Evolutionary conservation across 2,113 vertebrate genomes (phyloP).

Genomic region (Coryphaenoides rupestris): DNA sequence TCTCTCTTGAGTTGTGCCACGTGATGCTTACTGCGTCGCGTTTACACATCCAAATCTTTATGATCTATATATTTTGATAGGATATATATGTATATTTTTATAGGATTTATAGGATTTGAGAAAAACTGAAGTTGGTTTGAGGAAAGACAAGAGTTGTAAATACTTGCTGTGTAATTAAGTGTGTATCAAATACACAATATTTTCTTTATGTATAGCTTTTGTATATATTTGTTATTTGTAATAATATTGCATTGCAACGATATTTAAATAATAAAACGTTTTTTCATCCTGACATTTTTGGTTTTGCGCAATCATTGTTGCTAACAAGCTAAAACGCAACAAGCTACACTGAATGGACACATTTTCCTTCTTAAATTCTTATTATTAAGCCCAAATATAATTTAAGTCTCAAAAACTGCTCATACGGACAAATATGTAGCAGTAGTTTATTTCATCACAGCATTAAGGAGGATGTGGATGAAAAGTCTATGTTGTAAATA

Average conservation of each 20-base stretch:
- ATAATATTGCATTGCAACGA: conserved; percentile 7
- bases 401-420: too few relatives aligned
- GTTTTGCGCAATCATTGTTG: too few relatives aligned
- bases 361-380: too few relatives aligned
- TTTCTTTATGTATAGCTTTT: conserved; percentile 33
- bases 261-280: conserved; percentile 54
- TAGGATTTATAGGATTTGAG: background rate
- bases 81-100: background rate
- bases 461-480: too few relatives aligned
- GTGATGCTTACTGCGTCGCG: background rate
- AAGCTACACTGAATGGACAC: too few relatives aligned
- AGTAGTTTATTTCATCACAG: too few relatives aligned
- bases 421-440: too few relatives aligned
- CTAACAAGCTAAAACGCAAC: too few relatives aligned
- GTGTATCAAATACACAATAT: conserved; percentile 62
- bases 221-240: conserved; percentile 33
- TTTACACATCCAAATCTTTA: background rate
- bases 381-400: too few relatives aligned
- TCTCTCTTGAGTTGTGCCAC: background rate
- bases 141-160: conserved; percentile 51
- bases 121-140: conserved; percentile 12
- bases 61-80: conserved; percentile 23
- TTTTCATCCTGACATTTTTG: conserved; percentile 43
- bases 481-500: too few relatives aligned
- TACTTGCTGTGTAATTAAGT: conserved; percentile 55